Base-by-base conservation (phyloP, 2,113 vertebrate species). In the Rhineura floridana region DNA sequence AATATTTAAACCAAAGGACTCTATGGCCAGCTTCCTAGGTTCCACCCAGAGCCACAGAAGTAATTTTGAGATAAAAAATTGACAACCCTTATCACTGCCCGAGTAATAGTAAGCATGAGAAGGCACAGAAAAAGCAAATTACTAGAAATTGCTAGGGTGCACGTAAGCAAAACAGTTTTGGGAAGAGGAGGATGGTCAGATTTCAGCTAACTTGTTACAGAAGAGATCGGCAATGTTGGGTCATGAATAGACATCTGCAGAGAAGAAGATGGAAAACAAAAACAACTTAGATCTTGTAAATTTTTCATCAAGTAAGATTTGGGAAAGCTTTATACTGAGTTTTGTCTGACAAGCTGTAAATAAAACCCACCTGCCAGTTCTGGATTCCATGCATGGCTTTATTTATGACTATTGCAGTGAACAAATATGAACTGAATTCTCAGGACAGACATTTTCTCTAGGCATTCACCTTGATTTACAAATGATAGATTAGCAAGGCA, bases 401-500 rank as follows among this genome's bases (percentile, higher is more conserved):
- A 90, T 93, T 92, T 86, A 81, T 59, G 55, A 36, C 91, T 87
- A 92, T 88, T 87, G 91, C 0, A 0, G 73, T 87, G 72, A 88
- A 89, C 90, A 69, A 94, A 80, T 81, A 91, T 88, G 33, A 72
- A 72, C 17, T 52, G 83, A 91, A 87, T 88, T 86, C 69, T 90
- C 77, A 89, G 69, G 81, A 92, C 81, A 93, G 77, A 15, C 91
- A 90, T 92, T 91, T 92, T 91, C 39, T 86, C 87, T 83, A 90
- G 90, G 92, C 87, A 92, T 93, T 88, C 91, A 91, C 90, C 90
- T 92, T 93, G 91, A 92, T 94, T 93, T 92, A 88, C 92, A 94
- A 91, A 93, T 87, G 81, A 92, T 73, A 93, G 80, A 75, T 88
- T 79, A 89, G 69, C 52, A 87, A 9, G 89, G 46, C 79, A 46